These are phyloP conservation scores for Vanessa cardui DNA, from an alignment of 2,888 invertebrate genomes.

Conservation along the genomic window DNA sequence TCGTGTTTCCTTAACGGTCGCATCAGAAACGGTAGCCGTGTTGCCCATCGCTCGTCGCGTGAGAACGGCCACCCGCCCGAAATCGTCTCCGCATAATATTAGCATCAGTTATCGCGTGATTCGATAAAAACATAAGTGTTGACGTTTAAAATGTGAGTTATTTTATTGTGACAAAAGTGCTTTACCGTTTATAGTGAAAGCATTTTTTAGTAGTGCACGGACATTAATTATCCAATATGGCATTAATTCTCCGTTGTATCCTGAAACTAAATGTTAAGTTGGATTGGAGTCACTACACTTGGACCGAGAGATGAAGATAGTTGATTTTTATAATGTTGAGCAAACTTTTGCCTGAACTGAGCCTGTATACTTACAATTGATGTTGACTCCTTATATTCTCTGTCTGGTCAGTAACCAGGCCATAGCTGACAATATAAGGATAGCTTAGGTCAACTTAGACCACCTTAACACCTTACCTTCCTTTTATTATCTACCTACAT, in stretches of 20 bases:
- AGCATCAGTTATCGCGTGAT: conserved; percentile 45
- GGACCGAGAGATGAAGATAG: too few relatives aligned
- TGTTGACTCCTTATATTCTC: too few relatives aligned
- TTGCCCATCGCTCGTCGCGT: conserved; percentile 19
- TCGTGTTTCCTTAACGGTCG: conserved; percentile 12
- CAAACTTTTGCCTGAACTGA: too few relatives aligned
- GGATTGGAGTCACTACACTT: too few relatives aligned
- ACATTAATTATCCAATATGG: background rate
- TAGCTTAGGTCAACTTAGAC: too few relatives aligned
- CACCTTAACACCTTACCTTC: too few relatives aligned
- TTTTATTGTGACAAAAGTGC: background rate
- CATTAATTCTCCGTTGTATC: background rate
- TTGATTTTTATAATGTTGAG: too few relatives aligned
- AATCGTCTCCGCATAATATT: conserved; percentile 61
- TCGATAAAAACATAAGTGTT: conserved; percentile 44
- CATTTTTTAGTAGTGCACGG: background rate
- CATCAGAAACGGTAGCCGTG: background rate
- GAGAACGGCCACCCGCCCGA: conserved; percentile 54
- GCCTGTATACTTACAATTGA: too few relatives aligned
- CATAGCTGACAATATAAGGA: too few relatives aligned
- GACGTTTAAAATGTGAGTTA: background rate
- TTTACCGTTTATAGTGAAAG: background rate
- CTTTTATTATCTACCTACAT: too few relatives aligned
- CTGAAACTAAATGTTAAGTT: too few relatives aligned
- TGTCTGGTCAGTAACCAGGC: too few relatives aligned